Evolutionary conservation across 2,888 invertebrate genomes (phyloP), one percentile per base, ranked within the genome.

Genomic region (Lucinisca nassula): DNA sequence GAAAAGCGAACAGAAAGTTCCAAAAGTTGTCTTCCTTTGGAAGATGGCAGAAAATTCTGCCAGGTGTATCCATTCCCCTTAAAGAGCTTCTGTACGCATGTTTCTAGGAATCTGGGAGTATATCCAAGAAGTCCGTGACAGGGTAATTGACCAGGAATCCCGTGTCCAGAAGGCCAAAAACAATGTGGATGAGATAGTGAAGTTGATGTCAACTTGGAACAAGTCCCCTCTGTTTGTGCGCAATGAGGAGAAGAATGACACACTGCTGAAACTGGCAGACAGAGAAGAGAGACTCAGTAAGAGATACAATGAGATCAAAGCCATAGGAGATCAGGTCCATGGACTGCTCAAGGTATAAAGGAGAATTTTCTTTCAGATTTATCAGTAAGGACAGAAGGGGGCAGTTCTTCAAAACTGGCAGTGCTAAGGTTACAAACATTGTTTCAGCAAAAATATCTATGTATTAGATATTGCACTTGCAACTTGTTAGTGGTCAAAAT

Each of bases 151-250:
- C 90, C 97, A 99, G 12, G 98, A 98, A 96, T 97, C 97, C 82
- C 97, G 98, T 81, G 97, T 99, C 95, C 98, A 96, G 91, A 98
- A 98, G 94, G 98, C 98, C 58, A 99, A 99, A 96, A 97, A 97
- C 79, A 99, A 99, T 96, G 97, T 99, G 27, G 97, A 97, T 51
- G 98, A 98, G 95, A 98, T 99, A 67, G 97, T 97, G 94, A 97
- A 97, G 74, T 97, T 98, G n/a, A 97, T 99, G 97, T 97, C 97
- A 3, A 97, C 98, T 0, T 99, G 99, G 98, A 97, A 98, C 4
- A 97, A 97, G 87, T 97, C 97, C 78, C 98, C 99, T 0, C 96
- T 99, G n/a, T 99, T 98, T 96, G 98, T 98, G 96, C 97, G 99
- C 84, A 98, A 98, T 94, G 99, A 99, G 94, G 98, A 98, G 2